A percentile compares a stretch with the other conserved stretches of the same genome.
phyloP scores from a whole-genome alignment of 2,113 vertebrate genomes.

The Oncorhynchus gorbuscha region DNA sequence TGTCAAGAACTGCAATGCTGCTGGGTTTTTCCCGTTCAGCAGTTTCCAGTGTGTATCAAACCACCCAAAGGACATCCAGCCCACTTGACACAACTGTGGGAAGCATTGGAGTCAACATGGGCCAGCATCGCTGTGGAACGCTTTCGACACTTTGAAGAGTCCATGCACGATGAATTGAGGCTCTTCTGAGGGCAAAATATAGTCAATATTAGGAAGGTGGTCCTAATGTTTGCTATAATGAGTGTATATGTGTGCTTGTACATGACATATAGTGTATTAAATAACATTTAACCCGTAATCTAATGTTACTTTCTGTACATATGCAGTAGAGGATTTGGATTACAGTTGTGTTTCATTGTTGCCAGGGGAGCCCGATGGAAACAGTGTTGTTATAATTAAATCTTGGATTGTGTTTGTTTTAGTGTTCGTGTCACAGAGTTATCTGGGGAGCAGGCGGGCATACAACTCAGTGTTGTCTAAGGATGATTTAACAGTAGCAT shows the following conservation, averaged over 20 bases:
- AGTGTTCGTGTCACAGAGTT: constrained; percentile 18
- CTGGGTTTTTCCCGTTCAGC: too few relatives aligned
- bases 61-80: background rate
- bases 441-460: constrained; percentile 27
- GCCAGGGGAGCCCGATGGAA: constrained; percentile 1
- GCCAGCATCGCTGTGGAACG: too few relatives aligned
- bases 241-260: too few relatives aligned
- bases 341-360: constrained; percentile 22
- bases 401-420: constrained; percentile 22
- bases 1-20: too few relatives aligned
- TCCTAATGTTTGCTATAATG: too few relatives aligned
- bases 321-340: constrained; percentile 6
- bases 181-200: too few relatives aligned
- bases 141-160: too few relatives aligned
- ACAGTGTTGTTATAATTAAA: constrained; percentile 18
- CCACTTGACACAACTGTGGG: background rate
- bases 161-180: too few relatives aligned
- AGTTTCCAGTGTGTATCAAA: too few relatives aligned
- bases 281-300: too few relatives aligned
- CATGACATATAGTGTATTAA: too few relatives aligned
- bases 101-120: constrained; percentile 4
- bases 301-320: background rate
- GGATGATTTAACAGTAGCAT: background rate
- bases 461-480: constrained; percentile 36
- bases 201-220: too few relatives aligned